phyloP scores from a whole-genome alignment of 2,797 vertebrate genomes.

The Otolemur crassicaudatus region DNA sequence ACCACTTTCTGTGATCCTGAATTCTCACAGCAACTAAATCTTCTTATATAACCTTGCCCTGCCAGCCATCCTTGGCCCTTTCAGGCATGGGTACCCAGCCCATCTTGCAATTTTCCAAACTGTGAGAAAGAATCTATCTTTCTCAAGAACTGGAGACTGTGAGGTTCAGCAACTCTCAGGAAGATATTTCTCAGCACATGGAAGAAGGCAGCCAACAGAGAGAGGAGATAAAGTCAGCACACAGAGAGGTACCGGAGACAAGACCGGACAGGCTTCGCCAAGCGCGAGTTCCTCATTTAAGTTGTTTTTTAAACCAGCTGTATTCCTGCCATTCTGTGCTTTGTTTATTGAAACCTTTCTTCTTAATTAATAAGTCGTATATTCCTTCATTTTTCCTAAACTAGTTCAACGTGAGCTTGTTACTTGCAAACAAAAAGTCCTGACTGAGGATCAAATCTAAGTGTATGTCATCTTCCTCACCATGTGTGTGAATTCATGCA shows the following conservation, averaged over 20 bases:
- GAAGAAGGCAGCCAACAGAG: not conserved
- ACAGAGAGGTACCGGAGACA: not conserved
- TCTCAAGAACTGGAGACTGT: not conserved
- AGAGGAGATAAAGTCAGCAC: not conserved
- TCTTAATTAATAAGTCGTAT: not conserved
- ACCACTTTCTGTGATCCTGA: not conserved
- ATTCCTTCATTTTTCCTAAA: constrained; percentile 33
- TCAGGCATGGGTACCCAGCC: not conserved
- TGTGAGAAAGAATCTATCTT: not conserved
- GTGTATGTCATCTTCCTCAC: not conserved
- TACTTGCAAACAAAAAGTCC: not conserved
- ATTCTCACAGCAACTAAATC: not conserved
- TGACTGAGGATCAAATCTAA: not conserved
- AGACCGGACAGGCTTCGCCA: not conserved
- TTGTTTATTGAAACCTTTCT: not conserved
- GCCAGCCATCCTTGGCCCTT: not conserved
- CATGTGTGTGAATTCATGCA: not conserved
- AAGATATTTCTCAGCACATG: not conserved
- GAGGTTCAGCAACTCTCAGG: not conserved
- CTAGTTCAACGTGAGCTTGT: not conserved
- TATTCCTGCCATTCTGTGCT: not conserved
- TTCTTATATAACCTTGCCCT: not conserved
- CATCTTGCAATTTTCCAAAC: not conserved
- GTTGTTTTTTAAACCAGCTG: not conserved
- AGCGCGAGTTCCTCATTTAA: not conserved